Evolutionary conservation across 2,113 vertebrate genomes (phyloP).

Genomic region (Canis aureus): DNA sequence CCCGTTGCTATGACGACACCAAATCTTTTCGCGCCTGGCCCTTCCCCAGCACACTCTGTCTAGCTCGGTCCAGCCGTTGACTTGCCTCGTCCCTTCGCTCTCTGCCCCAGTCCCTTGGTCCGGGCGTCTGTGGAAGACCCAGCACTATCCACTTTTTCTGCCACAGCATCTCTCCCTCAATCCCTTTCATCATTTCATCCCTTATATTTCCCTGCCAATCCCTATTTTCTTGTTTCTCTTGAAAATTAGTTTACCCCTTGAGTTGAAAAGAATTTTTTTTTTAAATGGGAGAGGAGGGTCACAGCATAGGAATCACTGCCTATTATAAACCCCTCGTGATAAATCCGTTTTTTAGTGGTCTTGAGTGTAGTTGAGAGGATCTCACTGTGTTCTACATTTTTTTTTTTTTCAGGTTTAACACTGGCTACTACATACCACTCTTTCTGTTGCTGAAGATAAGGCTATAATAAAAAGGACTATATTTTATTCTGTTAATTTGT

Average conservation of each 20-base stretch:
- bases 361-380: not conserved
- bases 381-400: not conserved
- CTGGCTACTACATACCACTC: not conserved
- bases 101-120: conserved; percentile 43
- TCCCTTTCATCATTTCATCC: not conserved
- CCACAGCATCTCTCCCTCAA: not conserved
- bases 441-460: conserved; percentile 14
- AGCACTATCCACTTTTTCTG: conserved; percentile 16
- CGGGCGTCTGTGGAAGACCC: not conserved
- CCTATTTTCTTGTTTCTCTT: conserved; percentile 39
- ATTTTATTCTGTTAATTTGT: conserved; percentile 23
- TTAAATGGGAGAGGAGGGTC: not conserved
- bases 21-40: conserved; percentile 89
- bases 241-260: conserved; percentile 23
- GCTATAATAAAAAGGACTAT: conserved; percentile 30
- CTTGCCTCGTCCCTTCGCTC: conserved; percentile 76
- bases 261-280: conserved; percentile 21
- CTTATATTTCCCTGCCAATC: not conserved
- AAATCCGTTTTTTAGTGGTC: not conserved
- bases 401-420: conserved; percentile 54
- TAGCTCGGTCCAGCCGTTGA: conserved; percentile 76
- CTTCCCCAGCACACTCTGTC: conserved; percentile 82
- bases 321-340: not conserved
- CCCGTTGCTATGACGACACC: conserved; percentile 92
- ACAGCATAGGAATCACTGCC: not conserved